A percentile compares a stretch with the other conserved stretches of the same genome.
These are phyloP conservation scores for Ptychobarbus kaznakovi DNA, from an alignment of 2,797 vertebrate species.

Conservation along the genomic window DNA sequence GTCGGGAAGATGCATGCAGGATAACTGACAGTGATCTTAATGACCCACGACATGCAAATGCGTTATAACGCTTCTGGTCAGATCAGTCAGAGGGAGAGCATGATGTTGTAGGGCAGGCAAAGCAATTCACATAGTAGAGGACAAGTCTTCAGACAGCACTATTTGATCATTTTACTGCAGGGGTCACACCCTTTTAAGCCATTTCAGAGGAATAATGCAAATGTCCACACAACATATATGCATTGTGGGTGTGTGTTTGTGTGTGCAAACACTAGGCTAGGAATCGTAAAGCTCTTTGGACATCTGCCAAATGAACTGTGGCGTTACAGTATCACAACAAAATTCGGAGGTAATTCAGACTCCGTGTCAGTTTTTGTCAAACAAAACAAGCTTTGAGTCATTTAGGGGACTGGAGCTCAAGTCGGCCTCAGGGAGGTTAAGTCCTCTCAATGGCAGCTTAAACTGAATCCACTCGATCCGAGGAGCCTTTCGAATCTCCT, in stretches of 20 bases:
- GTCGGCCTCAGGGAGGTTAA: conserved; percentile 35
- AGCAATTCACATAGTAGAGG: conserved; percentile 17
- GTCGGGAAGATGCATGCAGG: conserved; percentile 31
- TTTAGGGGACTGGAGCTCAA: conserved; percentile 29
- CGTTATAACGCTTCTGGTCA: conserved; percentile 40
- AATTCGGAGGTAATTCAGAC: background rate
- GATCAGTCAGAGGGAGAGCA: conserved; percentile 37
- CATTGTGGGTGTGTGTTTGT: background rate
- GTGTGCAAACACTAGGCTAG: background rate
- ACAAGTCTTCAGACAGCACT: conserved; percentile 28
- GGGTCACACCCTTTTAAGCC: conserved; percentile 32
- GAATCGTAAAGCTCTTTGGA: background rate
- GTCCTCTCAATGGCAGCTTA: conserved; percentile 43
- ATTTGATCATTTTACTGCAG: conserved; percentile 37
- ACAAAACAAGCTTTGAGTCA: conserved; percentile 19
- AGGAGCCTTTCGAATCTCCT: conserved; percentile 12
- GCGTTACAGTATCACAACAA: conserved; percentile 12
- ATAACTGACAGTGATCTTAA: conserved; percentile 54
- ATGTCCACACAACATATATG: background rate
- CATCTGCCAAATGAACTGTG: background rate
- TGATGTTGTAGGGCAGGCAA: conserved; percentile 39
- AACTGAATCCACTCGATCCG: conserved; percentile 36
- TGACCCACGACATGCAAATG: conserved; percentile 42
- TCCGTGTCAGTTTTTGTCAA: background rate
- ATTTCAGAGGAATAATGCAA: conserved; percentile 16